Conservation (phyloP, 2,113 vertebrate species). For the Brachypteracias leptosomus region DNA sequence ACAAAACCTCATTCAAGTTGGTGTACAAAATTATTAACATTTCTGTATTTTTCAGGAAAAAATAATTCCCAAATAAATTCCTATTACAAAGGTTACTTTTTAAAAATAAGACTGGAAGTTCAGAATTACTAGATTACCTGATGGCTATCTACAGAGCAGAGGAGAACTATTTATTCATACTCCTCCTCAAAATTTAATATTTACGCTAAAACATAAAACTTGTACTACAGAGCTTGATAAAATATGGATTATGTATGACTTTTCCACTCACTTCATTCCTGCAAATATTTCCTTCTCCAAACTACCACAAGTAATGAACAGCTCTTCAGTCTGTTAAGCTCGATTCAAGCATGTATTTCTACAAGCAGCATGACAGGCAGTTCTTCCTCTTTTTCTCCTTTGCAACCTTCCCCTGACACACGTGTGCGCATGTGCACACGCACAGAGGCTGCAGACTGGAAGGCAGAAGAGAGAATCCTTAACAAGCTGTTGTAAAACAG, state of each 20-base stretch:
- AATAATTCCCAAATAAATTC: neutral
- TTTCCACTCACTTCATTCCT: neutral
- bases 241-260: neutral
- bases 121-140: neutral
- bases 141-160: neutral
- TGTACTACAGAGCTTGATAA: neutral
- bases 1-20: neutral
- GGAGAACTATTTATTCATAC: neutral
- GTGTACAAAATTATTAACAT: neutral
- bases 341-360: neutral
- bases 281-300: neutral
- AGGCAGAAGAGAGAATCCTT: conserved; percentile 23
- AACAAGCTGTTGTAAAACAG: conserved; percentile 42
- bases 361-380: neutral
- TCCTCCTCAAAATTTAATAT: neutral
- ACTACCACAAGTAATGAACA: neutral
- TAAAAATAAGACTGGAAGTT: neutral
- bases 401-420: neutral
- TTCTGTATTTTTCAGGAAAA: neutral
- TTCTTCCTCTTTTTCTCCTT: conserved; percentile 27
- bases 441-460: neutral
- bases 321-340: neutral
- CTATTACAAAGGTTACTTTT: neutral
- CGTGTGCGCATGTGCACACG: neutral
- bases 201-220: neutral